phyloP scores from a whole-genome alignment of 2,888 invertebrate genomes.

The Miltochrista miniata region DNA sequence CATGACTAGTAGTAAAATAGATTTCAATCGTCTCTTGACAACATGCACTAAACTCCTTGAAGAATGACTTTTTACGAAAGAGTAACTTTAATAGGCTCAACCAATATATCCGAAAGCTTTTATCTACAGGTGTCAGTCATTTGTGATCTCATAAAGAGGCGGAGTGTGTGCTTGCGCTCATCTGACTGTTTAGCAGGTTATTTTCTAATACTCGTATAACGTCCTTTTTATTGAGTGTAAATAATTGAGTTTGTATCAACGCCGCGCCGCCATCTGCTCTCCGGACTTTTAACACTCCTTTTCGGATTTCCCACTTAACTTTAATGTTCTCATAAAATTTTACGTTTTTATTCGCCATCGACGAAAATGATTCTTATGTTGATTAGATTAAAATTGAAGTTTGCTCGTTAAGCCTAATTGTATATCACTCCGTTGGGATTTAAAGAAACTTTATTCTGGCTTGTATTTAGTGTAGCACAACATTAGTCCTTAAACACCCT shows the following conservation, averaged over 20 bases:
- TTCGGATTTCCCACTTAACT: constrained; percentile 82
- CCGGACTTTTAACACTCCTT: constrained; percentile 74
- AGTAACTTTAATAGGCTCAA: neutral
- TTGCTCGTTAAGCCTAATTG: constrained; percentile 41
- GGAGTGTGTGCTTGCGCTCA: constrained; percentile 35
- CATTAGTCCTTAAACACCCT: constrained; percentile 52
- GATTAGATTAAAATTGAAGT: constrained; percentile 43
- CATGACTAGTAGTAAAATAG: too few species aligned
- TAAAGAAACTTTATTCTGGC: constrained; percentile 60
- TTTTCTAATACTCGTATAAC: constrained; percentile 79
- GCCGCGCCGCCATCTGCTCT: constrained; percentile 74
- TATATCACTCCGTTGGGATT: constrained; percentile 66
- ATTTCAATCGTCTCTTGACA: too few species aligned
- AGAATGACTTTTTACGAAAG: neutral
- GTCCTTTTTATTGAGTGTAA: constrained; percentile 83
- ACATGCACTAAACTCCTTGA: too few species aligned
- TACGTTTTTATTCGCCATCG: constrained; percentile 49
- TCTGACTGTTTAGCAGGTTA: constrained; percentile 63
- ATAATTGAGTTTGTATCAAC: constrained; percentile 82
- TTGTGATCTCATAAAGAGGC: constrained; percentile 56
- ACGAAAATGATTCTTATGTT: constrained; percentile 51
- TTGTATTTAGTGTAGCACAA: constrained; percentile 47
- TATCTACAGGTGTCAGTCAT: constrained; percentile 35
- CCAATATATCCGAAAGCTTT: constrained; percentile 1
- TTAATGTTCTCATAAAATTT: constrained; percentile 79